Evolutionary conservation across 1,140 invertebrate species (phyloP).

Genomic region (Anoplolepis gracilipes): DNA sequence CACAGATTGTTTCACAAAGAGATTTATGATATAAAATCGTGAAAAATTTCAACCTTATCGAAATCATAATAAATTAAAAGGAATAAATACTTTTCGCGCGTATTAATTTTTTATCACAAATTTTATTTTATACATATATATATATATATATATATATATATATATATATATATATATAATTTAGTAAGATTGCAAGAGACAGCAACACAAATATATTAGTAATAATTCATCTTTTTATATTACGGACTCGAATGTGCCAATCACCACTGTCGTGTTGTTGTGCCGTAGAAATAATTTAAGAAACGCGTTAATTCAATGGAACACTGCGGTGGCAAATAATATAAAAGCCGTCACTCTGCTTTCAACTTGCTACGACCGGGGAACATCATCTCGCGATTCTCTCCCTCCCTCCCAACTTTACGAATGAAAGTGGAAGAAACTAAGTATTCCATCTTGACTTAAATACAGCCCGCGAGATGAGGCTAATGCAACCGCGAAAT

Average conservation of each 20-base stretch:
- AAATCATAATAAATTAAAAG: background rate
- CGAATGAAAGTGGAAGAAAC: conserved; percentile 61
- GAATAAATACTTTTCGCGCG: background rate
- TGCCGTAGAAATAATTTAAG: conserved; percentile 23
- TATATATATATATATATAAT: conserved; percentile 1
- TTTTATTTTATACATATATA: too few relatives aligned
- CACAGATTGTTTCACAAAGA: background rate
- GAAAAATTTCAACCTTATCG: background rate
- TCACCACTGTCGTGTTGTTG: background rate
- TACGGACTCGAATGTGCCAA: background rate
- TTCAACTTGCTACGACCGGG: conserved; percentile 18
- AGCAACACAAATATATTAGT: background rate
- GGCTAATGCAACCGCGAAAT: conserved; percentile 85
- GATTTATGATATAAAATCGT: conserved; percentile 6
- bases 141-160: too few relatives aligned
- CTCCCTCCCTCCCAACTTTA: conserved; percentile 8
- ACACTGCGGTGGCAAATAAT: conserved; percentile 38
- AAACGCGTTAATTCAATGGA: conserved; percentile 51
- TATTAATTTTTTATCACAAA: background rate
- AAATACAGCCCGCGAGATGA: conserved; percentile 80
- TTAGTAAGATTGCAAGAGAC: background rate
- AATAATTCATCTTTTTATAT: background rate
- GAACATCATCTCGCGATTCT: conserved; percentile 55
- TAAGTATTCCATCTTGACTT: conserved; percentile 73
- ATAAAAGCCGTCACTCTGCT: conserved; percentile 50